These are phyloP conservation scores for Cylloceria caligata DNA, from an alignment of 2,888 invertebrate species.

Conservation along the genomic window DNA sequence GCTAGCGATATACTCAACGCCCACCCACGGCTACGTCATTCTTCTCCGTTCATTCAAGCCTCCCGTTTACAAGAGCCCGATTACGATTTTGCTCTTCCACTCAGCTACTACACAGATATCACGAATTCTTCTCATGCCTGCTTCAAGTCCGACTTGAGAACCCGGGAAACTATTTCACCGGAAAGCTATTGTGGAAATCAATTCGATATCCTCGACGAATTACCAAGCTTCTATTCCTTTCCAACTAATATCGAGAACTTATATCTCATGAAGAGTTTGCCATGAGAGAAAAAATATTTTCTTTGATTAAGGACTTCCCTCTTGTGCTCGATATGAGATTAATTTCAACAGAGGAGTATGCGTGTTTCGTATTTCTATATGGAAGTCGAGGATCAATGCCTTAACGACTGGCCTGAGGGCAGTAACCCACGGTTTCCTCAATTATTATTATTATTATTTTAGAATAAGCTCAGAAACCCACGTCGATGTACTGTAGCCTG, in stretches of 20 bases:
- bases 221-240: neutral
- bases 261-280: neutral
- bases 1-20: conserved; percentile 50
- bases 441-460: conserved; percentile 25
- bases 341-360: neutral
- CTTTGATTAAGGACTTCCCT: neutral
- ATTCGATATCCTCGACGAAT: conserved; percentile 19
- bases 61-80: conserved; percentile 49
- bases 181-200: conserved; percentile 30
- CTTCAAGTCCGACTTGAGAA: neutral
- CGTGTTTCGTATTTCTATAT: neutral
- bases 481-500: neutral
- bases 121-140: neutral
- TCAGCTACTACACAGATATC: conserved; percentile 7
- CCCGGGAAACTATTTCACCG: conserved; percentile 9
- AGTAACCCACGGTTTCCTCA: neutral
- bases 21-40: conserved; percentile 29
- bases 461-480: neutral
- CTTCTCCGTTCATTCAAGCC: conserved; percentile 55
- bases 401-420: neutral
- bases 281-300: conserved; percentile 1
- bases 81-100: conserved; percentile 46
- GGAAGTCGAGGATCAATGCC: neutral
- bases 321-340: neutral
- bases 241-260: conserved; percentile 23